phyloP scores from a whole-genome alignment of 2,888 invertebrate species.

The Autographa pulchrina region DNA sequence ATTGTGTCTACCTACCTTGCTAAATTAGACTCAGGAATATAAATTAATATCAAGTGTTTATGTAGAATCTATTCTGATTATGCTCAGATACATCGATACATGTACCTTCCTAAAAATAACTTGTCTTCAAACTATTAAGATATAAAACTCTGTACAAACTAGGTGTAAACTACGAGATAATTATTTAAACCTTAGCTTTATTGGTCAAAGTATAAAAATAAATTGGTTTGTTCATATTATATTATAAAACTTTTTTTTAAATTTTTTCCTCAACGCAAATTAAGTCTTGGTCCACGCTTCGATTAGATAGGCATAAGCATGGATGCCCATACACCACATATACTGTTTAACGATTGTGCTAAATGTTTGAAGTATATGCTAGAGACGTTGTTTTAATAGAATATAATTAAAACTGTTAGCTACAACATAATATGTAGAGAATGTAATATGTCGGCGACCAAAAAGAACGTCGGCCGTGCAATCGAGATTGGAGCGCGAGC shows the following conservation, averaged over 20 bases:
- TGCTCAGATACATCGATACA: not conserved
- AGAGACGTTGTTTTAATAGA: not conserved
- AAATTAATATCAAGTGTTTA: not conserved
- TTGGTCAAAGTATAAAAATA: constrained; percentile 63
- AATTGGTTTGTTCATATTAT: constrained; percentile 66
- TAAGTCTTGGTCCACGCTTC: not conserved
- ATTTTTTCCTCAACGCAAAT: constrained; percentile 8
- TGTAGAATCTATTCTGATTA: not conserved
- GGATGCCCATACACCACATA: no score
- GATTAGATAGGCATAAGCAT: not conserved
- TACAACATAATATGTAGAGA: constrained; percentile 28
- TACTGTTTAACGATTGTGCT: no score
- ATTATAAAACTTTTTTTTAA: constrained; percentile 26
- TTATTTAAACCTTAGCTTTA: constrained; percentile 55
- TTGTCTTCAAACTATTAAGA: constrained; percentile 21
- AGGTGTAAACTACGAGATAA: constrained; percentile 51
- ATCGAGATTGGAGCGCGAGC: constrained; percentile 15
- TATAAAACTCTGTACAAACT: constrained; percentile 61
- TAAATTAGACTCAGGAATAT: not conserved
- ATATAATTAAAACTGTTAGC: constrained; percentile 22
- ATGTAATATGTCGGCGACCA: constrained; percentile 24
- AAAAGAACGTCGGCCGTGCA: constrained; percentile 16
- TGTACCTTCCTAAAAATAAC: not conserved
- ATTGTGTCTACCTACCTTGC: not conserved
- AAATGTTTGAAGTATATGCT: no score